Conservation (phyloP, 2,888 invertebrate genomes). For the Ochropleura leucogaster region DNA sequence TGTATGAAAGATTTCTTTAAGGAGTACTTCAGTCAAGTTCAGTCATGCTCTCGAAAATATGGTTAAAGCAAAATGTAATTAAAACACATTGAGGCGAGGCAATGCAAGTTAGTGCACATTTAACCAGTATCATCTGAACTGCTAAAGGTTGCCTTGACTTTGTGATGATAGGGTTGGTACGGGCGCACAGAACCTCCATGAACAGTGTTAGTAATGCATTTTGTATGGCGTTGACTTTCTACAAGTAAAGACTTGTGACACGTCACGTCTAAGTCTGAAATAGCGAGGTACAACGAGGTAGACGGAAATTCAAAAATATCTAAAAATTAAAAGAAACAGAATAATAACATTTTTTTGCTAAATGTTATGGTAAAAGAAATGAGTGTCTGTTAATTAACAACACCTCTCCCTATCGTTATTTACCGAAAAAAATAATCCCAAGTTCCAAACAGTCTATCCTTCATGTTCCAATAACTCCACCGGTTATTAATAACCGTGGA, state of each 20-base stretch:
- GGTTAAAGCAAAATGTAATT: neutral
- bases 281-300: slow-evolving; percentile 14
- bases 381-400: neutral
- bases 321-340: slow-evolving; percentile 4
- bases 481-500: slow-evolving; percentile 62
- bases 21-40: no score
- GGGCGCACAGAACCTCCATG: neutral
- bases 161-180: neutral
- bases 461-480: slow-evolving; percentile 42
- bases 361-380: slow-evolving; percentile 9
- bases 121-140: neutral
- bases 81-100: neutral
- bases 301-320: slow-evolving; percentile 12
- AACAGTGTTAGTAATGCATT: neutral
- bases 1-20: neutral
- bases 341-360: slow-evolving; percentile 3
- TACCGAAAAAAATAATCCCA: neutral
- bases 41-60: neutral
- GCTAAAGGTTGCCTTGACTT: neutral
- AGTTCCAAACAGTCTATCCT: slow-evolving; percentile 8
- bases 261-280: slow-evolving; percentile 8
- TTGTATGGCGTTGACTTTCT: slow-evolving; percentile 24
- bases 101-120: neutral
- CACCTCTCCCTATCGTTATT: neutral
- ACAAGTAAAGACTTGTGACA: neutral